Evolutionary conservation across 2,113 vertebrate species (phyloP), one percentile per base, ranked within the genome.

Genomic region (Tetrao urogallus): DNA sequence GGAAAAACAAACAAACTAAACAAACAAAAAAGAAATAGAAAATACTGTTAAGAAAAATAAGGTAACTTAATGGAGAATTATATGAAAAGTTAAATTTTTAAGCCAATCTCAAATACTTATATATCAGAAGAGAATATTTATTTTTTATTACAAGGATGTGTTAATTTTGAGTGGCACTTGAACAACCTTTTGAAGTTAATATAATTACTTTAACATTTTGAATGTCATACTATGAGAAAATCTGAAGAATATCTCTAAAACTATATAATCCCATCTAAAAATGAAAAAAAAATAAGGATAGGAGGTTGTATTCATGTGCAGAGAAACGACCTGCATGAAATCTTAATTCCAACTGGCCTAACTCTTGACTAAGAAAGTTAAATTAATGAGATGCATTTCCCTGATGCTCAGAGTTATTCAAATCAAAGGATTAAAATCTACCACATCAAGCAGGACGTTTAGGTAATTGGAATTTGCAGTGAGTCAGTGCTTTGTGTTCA

Each of bases 391-490:
- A 82, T 73, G 4, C 12, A 50, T 92, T 86, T 80, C 88, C 42
- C 45, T 78, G 65, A 77, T 74, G 19, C 34, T 88, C 60, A 22
- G n/a, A 8, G 16, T 80, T 83, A 78, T 67, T 81, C 65, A 93
- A 80, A 93, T 81, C 61, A 86, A 92, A 74, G 32, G 57, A 83
- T 72, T 90, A 50, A 80, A 91, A 80, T 81, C 73, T 83, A 65
- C 67, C 40, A 34, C 75, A 67, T 84, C 24, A 80, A 82, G 56
- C 5, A 83, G 13, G 76, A 78, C 50, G 88, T 83, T 81, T 74
- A 80, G 20, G 32, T 88, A 90, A 94, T 40, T 92, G 32, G 52
- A 72, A 43, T 82, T 73, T 65, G 72, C 19, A 52, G 25, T 38
- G n/a, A 86, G 64, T 45, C 71, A 79, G 16, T 54, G 38, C 6